Evolutionary conservation across 2,113 vertebrate species (phyloP).

Genomic region (Machaerirhynchus nigripectus): DNA sequence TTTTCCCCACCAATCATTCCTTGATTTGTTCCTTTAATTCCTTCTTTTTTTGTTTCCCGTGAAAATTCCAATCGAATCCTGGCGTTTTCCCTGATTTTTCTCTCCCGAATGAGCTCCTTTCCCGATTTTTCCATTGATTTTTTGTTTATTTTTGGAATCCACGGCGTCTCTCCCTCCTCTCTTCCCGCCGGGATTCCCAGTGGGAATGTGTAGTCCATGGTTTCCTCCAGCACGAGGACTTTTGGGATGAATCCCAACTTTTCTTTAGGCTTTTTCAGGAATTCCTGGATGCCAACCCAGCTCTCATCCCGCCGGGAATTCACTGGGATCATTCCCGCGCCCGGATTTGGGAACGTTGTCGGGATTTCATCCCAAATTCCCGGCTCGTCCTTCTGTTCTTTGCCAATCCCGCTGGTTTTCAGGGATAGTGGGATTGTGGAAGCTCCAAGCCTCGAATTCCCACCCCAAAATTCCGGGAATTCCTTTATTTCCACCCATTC

Average conservation of each 20-base stretch:
- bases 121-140: neutral
- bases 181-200: neutral
- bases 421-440: neutral
- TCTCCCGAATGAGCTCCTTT: neutral
- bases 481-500: neutral
- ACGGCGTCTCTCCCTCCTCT: neutral
- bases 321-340: fast-evolving
- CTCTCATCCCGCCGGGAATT: neutral
- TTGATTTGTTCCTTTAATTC: neutral
- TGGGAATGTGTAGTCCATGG: constrained; percentile 13
- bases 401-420: neutral
- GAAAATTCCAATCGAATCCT: neutral
- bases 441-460: neutral
- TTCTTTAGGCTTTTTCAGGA: too few species aligned
- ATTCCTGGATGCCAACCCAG: fast-evolving
- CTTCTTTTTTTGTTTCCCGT: neutral
- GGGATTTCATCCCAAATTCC: neutral
- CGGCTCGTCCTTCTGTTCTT: neutral
- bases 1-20: neutral
- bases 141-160: neutral
- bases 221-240: neutral
- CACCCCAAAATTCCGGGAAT: neutral
- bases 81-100: neutral
- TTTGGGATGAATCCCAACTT: neutral
- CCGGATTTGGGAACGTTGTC: neutral